Base-by-base conservation (phyloP, 2,113 vertebrate genomes). In the Opisthocomus hoazin region DNA sequence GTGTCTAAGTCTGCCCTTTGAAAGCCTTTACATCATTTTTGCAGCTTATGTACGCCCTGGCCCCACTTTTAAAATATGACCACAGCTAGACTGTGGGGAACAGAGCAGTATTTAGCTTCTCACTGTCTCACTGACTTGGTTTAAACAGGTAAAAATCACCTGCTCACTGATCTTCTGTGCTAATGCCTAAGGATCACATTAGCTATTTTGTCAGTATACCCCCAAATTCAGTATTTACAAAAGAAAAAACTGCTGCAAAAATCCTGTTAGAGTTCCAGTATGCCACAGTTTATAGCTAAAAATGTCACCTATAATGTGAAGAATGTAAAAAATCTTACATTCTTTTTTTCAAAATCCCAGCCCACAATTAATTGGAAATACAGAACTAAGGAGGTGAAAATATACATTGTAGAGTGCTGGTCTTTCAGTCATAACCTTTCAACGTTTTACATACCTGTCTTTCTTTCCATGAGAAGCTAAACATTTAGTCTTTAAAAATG, bases 71-170 rank as follows among this genome's bases (percentile, higher is more conserved):
- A 93, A 95, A 92, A 92, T 90, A 93, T 64, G 91, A 89, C 48
- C 51, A 54, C 46, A 87, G 73, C 11, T 64, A 95, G 60, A 46
- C 46, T 66, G 53, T 22, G 56, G 39, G 50, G 64, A 93, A 54
- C 60, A 91, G 43, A 92, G 77, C 8, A 21, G 45, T 66, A 74
- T 74, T 91, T 48, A 89, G 20, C 39, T 84, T 87, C 61, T 90
- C 86, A 84, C 86, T 90, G 37, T 89, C 93, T 90, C 60, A 64
- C 58, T 90, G 86, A 73, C 41, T 86, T 77, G 51, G 86, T 65
- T 90, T 89, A 78, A 92, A 92, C 83, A 89, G 73, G 83, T 87
- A 90, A 95, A 95, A 96, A 70, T 92, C 73, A 92, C 73, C 94
- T 56, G 43, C 26, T 70, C 93, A 74, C 70, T 86, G 80, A 92